These are phyloP conservation scores for Drosophila merina DNA, from an alignment of 2,888 invertebrate genomes.

Conservation along the genomic window DNA sequence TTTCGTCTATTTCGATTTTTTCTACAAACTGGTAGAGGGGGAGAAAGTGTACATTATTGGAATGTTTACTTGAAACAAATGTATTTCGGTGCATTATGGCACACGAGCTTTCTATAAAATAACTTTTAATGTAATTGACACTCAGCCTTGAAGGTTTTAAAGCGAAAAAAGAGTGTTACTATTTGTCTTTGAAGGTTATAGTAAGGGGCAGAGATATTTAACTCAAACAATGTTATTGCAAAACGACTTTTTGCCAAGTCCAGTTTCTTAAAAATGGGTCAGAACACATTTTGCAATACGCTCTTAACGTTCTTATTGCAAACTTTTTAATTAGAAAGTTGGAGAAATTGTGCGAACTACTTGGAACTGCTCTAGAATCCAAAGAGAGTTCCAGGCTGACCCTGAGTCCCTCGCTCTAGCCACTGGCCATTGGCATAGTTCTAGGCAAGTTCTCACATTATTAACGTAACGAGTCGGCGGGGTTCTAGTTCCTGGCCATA, in stretches of 20 bases:
- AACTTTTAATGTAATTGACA: conserved; percentile 5
- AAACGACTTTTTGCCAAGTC: no score
- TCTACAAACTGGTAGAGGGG: background rate
- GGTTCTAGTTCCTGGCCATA: background rate
- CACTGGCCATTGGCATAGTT: conserved; percentile 8
- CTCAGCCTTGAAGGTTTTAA: conserved; percentile 12
- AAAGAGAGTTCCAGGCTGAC: background rate
- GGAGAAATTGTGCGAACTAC: no score
- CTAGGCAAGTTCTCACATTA: conserved; percentile 22
- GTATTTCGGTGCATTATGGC: conserved; percentile 1
- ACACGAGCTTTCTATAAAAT: conserved; percentile 4
- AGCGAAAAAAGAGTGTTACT: background rate
- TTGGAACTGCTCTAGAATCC: conserved; percentile 7
- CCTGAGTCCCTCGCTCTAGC: background rate
- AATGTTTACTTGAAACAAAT: conserved; percentile 19
- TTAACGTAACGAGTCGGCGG: conserved; percentile 21
- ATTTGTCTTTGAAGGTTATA: background rate
- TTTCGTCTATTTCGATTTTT: conserved; percentile 52
- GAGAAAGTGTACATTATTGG: conserved; percentile 22
- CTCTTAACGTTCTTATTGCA: no score
- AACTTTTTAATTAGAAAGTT: no score
- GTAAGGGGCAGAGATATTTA: background rate
- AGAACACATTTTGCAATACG: no score
- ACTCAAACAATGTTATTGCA: no score
- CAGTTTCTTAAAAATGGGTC: no score